A percentile compares a stretch with the other conserved stretches of the same genome.
Evolutionary conservation across 1,140 invertebrate genomes (phyloP).

Genomic region (Aphis gossypii): DNA sequence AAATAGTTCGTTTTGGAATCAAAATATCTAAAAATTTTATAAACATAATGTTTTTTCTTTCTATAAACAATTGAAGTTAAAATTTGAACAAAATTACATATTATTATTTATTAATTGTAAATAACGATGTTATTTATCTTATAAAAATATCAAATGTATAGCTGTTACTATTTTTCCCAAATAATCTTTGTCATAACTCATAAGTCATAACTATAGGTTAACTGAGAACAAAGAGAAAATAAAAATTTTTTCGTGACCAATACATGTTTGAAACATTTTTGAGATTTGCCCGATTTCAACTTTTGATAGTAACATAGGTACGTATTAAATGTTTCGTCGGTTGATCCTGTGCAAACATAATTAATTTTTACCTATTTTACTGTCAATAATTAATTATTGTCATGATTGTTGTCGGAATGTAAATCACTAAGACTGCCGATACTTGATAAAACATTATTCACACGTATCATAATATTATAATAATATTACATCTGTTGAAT

Average conservation of each 20-base stretch:
- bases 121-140: too few species aligned
- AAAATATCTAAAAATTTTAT: too few species aligned
- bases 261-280: background rate
- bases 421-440: background rate
- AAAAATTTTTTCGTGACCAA: background rate
- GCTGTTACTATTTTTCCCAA: too few species aligned
- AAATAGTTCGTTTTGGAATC: too few species aligned
- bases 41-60: too few species aligned
- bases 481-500: slow-evolving; percentile 44
- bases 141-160: too few species aligned
- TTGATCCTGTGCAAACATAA: background rate
- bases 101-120: too few species aligned
- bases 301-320: background rate
- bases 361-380: background rate
- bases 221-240: too few species aligned
- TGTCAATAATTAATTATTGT: background rate
- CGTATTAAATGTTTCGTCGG: background rate
- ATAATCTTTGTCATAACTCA: background rate
- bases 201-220: background rate
- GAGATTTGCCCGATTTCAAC: background rate
- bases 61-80: too few species aligned
- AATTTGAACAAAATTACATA: too few species aligned
- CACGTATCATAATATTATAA: background rate
- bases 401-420: background rate
- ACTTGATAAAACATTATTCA: slow-evolving; percentile 24